Conservation (phyloP, 2,113 vertebrate genomes). For the Pedionomus torquatus region DNA sequence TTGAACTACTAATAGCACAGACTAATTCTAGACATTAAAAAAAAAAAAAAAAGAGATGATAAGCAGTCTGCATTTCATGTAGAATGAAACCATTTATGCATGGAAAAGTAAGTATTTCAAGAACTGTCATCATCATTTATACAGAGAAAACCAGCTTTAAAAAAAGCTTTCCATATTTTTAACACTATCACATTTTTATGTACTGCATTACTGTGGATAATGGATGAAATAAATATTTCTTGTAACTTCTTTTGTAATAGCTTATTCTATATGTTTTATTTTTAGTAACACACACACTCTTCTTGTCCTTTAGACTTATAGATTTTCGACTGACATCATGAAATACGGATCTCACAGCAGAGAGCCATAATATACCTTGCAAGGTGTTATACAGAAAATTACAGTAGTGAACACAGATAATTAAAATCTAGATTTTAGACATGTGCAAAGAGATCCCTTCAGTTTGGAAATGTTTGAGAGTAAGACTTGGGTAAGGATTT, state of each 20-base stretch:
- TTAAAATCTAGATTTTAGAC: not conserved
- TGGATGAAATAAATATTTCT: not conserved
- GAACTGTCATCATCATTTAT: not conserved
- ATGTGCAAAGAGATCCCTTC: not conserved
- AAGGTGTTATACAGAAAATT: not conserved
- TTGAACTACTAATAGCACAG: not conserved
- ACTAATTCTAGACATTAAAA: not conserved
- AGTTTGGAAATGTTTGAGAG: not conserved
- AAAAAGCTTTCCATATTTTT: not conserved
- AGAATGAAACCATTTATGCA: not conserved
- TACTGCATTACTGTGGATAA: not conserved
- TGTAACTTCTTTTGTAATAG: not conserved
- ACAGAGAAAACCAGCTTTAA: not conserved
- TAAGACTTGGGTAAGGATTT: not conserved
- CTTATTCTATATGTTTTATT: not conserved
- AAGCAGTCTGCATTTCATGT: not conserved
- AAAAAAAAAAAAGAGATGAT: not conserved
- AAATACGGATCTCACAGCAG: not conserved
- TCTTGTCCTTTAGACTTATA: not conserved
- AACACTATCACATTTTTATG: not conserved
- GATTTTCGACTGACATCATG: not conserved
- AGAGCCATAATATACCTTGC: not conserved
- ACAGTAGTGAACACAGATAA: not conserved
- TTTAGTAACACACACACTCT: not conserved
- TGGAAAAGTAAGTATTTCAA: not conserved